These are phyloP conservation scores for Apamea sordens DNA, from an alignment of 2,888 invertebrate species.

Conservation along the genomic window DNA sequence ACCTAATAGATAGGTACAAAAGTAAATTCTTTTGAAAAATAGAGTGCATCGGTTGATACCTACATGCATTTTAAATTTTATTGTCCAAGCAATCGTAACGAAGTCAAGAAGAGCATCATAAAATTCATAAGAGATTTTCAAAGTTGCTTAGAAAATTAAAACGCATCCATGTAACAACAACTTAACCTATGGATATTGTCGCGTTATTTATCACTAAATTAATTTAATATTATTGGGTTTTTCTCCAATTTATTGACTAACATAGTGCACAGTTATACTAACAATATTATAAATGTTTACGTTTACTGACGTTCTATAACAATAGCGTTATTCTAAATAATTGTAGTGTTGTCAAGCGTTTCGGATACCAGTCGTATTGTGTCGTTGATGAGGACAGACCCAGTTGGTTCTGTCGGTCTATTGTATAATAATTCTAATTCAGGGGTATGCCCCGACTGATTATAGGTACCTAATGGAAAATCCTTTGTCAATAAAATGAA, in stretches of 20 bases:
- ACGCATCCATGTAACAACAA: slow-evolving; percentile 74
- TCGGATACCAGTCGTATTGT: slow-evolving; percentile 51
- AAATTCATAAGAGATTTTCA: slow-evolving; percentile 58
- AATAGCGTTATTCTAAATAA: slow-evolving; percentile 55
- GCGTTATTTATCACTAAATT: slow-evolving; percentile 85
- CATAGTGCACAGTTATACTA: slow-evolving; percentile 67
- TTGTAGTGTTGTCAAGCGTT: slow-evolving; percentile 59
- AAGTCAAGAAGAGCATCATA: slow-evolving; percentile 40
- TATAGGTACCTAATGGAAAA: slow-evolving; percentile 25
- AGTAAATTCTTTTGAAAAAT: slow-evolving; percentile 63
- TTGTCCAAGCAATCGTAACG: slow-evolving; percentile 59
- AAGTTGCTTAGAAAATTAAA: slow-evolving; percentile 65
- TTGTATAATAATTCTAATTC: slow-evolving; percentile 15
- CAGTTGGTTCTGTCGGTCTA: slow-evolving; percentile 20
- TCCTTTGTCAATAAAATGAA: slow-evolving; percentile 15
- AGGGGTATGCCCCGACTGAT: slow-evolving; percentile 6
- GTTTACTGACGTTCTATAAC: slow-evolving; percentile 60
- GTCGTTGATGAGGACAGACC: slow-evolving; percentile 46
- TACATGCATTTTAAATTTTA: slow-evolving; percentile 53
- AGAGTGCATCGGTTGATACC: slow-evolving; percentile 48
- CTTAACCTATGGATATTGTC: slow-evolving; percentile 89
- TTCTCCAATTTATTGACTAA: slow-evolving; percentile 51
- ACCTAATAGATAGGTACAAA: slow-evolving; percentile 51
- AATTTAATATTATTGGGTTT: slow-evolving; percentile 63
- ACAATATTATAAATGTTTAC: slow-evolving; percentile 65